phyloP scores from a whole-genome alignment of 2,888 invertebrate species.

The Oeneis ivallda region DNA sequence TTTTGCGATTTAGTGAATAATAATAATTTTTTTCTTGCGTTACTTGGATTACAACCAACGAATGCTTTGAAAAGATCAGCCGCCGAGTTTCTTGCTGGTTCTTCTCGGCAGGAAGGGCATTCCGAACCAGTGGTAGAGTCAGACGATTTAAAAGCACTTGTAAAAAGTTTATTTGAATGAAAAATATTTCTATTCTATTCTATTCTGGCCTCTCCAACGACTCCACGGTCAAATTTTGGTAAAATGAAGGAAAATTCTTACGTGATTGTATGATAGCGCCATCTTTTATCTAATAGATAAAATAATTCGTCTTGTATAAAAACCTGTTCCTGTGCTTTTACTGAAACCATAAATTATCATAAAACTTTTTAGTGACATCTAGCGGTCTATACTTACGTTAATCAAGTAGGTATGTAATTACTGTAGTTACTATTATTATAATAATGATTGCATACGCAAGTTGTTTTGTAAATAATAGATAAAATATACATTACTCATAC shows the following conservation, averaged over 20 bases:
- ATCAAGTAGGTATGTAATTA: slow-evolving; percentile 23
- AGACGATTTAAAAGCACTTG: too few relatives aligned
- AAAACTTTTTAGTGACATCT: slow-evolving; percentile 48
- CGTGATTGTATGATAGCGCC: slow-evolving; percentile 41
- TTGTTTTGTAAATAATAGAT: slow-evolving; percentile 38
- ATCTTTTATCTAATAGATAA: slow-evolving; percentile 56
- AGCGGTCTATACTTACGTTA: slow-evolving; percentile 44
- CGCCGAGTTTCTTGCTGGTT: too few relatives aligned
- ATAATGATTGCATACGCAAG: slow-evolving; percentile 18
- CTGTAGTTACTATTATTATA: not conserved
- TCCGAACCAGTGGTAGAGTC: too few relatives aligned
- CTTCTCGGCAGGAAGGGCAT: too few relatives aligned
- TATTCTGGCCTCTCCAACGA: too few relatives aligned
- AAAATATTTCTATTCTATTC: too few relatives aligned
- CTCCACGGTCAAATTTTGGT: too few relatives aligned
- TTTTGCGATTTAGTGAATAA: too few relatives aligned
- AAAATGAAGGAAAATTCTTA: not conserved
- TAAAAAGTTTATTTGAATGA: too few relatives aligned
- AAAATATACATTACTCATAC: slow-evolving; percentile 41
- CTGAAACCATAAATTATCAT: not conserved
- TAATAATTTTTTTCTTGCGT: too few relatives aligned
- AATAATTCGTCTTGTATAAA: slow-evolving; percentile 46
- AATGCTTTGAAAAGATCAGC: too few relatives aligned
- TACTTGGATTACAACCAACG: too few relatives aligned
- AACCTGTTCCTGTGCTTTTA: slow-evolving; percentile 39